A percentile compares a stretch with the other conserved stretches of the same genome.
phyloP scores from a whole-genome alignment of 2,113 vertebrate genomes.

The Hucho hucho region DNA sequence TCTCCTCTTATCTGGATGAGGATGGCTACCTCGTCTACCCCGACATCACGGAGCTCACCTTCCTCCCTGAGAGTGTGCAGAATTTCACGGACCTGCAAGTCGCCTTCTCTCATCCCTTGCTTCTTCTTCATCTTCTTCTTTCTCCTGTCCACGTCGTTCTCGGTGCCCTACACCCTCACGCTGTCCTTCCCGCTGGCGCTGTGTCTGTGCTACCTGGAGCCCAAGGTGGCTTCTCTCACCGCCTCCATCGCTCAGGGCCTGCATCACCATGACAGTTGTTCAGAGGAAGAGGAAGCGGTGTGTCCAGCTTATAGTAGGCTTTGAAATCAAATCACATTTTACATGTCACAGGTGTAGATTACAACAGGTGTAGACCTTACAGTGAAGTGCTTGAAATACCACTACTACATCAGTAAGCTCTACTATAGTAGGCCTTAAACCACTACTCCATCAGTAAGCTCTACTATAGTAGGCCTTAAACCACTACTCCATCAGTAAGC shows the following conservation, averaged over 20 bases:
- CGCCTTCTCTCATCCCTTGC: constrained; percentile 93
- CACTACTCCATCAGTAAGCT: too few species aligned
- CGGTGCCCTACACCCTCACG: constrained; percentile 94
- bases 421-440: too few species aligned
- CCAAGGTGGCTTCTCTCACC: constrained; percentile 95
- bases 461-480: too few species aligned
- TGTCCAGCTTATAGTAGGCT: constrained; percentile 67
- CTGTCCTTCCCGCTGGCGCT: constrained; percentile 98
- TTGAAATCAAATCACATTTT: too few species aligned
- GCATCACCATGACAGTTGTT: constrained; percentile 99
- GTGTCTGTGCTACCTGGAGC: constrained; percentile 99
- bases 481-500: too few species aligned
- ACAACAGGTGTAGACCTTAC: too few species aligned
- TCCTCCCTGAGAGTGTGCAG: constrained; percentile 88
- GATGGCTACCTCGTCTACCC: constrained; percentile 96
- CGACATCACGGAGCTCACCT: constrained; percentile 85
- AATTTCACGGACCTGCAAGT: constrained; percentile 90
- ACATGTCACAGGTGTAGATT: too few species aligned
- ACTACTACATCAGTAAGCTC: too few species aligned
- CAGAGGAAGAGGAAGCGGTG: constrained; percentile 82
- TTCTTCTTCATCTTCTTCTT: constrained; percentile 99
- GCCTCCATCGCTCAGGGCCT: constrained; percentile 95
- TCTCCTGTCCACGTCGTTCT: constrained; percentile 96
- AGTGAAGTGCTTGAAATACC: too few species aligned
- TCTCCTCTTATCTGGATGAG: constrained; percentile 90